Evolutionary conservation across 2,888 invertebrate genomes (phyloP).

Genomic region (Caenorhabditis sp.): DNA sequence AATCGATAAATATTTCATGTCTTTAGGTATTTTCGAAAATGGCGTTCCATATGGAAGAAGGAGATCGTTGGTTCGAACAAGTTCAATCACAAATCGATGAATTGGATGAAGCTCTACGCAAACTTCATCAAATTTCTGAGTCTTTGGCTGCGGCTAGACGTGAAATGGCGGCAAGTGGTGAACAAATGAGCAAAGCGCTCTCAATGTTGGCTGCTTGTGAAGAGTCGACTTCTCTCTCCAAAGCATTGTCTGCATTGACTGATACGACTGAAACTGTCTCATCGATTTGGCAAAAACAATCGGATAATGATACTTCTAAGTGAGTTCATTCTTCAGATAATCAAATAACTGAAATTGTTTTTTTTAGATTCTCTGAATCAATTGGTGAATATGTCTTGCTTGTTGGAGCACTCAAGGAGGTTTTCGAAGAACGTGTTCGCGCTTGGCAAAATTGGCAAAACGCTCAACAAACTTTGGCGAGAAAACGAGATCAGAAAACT

Average conservation of each 20-base stretch:
- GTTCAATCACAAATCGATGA: constrained; percentile 84
- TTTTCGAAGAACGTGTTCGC: constrained; percentile 81
- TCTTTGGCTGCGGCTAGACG: constrained; percentile 85
- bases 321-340: constrained; percentile 3
- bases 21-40: constrained; percentile 86
- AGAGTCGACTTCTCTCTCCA: constrained; percentile 87
- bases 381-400: constrained; percentile 52
- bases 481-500: constrained; percentile 90
- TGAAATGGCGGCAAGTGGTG: constrained; percentile 82
- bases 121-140: constrained; percentile 81
- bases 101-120: constrained; percentile 86
- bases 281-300: constrained; percentile 86
- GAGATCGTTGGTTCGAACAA: constrained; percentile 99
- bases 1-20: no score
- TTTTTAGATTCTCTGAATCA: constrained; percentile 44
- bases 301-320: constrained; percentile 87
- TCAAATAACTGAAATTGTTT: background rate
- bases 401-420: constrained; percentile 43
- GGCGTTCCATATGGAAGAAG: constrained; percentile 98
- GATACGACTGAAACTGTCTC: constrained; percentile 79
- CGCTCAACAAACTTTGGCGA: constrained; percentile 90
- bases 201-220: constrained; percentile 91
- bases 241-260: constrained; percentile 87
- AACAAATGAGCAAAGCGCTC: constrained; percentile 77
- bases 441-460: constrained; percentile 97